Conservation (phyloP, 2,888 invertebrate genomes). For the Erebia palarica region DNA sequence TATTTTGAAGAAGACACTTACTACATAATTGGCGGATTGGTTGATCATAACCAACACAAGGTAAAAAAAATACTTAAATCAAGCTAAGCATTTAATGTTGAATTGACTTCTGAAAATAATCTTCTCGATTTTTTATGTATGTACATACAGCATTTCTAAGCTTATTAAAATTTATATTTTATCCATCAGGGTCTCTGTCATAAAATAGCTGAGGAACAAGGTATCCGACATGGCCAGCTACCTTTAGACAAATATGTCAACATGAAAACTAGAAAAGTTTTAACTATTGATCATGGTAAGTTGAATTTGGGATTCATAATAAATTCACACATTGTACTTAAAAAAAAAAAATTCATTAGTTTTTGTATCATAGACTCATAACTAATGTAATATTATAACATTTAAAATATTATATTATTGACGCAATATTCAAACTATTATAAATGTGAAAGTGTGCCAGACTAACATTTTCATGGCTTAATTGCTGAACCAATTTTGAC, state of each 20-base stretch:
- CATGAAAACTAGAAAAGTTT: constrained; percentile 95
- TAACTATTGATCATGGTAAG: constrained; percentile 97
- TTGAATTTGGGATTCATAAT: not conserved
- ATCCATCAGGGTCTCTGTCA: constrained; percentile 89
- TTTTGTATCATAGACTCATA: not conserved
- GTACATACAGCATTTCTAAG: too few species aligned
- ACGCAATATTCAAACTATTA: too few species aligned
- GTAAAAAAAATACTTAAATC: constrained; percentile 58
- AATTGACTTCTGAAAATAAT: too few species aligned
- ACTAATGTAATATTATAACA: too few species aligned
- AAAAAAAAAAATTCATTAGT: not conserved
- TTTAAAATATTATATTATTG: too few species aligned
- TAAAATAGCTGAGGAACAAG: constrained; percentile 89
- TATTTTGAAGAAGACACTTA: constrained; percentile 88
- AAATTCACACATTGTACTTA: not conserved
- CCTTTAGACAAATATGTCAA: constrained; percentile 95
- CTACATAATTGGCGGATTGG: constrained; percentile 98
- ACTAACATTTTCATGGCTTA: too few species aligned
- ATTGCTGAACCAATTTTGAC: too few species aligned
- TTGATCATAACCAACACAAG: constrained; percentile 98
- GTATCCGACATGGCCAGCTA: constrained; percentile 90
- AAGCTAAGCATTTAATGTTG: not conserved
- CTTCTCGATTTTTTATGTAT: too few species aligned
- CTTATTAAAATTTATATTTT: not conserved
- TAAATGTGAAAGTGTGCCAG: too few species aligned